Evolutionary conservation across 2,113 vertebrate species (phyloP).

Genomic region (Pardalotus punctatus): DNA sequence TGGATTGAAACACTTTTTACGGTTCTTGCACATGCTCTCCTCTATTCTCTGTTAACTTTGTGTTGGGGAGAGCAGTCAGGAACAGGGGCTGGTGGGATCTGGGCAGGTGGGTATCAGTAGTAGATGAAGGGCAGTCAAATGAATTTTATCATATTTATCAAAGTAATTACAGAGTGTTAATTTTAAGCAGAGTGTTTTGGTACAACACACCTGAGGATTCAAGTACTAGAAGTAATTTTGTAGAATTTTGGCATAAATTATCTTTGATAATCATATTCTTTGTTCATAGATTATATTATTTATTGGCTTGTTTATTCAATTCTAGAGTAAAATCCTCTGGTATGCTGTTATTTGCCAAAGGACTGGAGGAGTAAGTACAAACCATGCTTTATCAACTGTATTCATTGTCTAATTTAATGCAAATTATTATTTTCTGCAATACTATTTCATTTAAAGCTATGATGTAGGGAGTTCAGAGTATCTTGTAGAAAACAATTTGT

Average conservation of each 20-base stretch:
- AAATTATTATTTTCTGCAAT: background rate
- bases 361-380: conserved; percentile 23
- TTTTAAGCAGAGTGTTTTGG: background rate
- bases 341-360: conserved; percentile 32
- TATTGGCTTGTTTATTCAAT: background rate
- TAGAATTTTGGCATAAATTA: background rate
- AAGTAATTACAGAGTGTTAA: background rate
- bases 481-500: background rate
- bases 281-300: background rate
- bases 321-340: background rate
- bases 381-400: background rate
- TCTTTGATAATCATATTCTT: background rate
- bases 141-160: background rate
- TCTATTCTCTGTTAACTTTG: background rate
- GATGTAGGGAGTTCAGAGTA: background rate
- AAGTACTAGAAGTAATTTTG: background rate
- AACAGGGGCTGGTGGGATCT: background rate
- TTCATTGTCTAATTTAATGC: background rate
- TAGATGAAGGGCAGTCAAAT: background rate
- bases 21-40: background rate
- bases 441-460: background rate
- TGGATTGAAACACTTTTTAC: background rate
- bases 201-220: background rate
- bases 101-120: background rate
- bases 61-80: background rate